Evolutionary conservation across 2,888 invertebrate species (phyloP), one percentile per base, ranked within the genome.

Genomic region (Brachynemurus nebulosus): DNA sequence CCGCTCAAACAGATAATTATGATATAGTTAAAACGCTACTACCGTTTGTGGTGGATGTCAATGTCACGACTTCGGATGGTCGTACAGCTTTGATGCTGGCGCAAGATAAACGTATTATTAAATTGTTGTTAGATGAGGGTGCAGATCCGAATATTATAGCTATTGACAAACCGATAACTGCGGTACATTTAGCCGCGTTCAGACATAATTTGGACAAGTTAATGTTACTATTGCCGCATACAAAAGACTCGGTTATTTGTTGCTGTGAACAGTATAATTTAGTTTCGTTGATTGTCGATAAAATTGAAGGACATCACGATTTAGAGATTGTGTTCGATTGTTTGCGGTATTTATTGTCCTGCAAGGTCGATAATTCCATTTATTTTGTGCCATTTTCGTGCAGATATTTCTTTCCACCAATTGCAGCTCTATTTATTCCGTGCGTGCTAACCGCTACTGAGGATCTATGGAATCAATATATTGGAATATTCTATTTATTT

Each of bases 51-150:
- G 34, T 30, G 8, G 43, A 45, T 18, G 19, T 47, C 7, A 36
- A 47, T 40, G 20, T 12, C 9, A 16, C 12, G 6, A 42, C 45
- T 27, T 40, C 35, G 19, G 45, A 47, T 27, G 45, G 47, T 4
- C 27, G 43, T 11, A 47, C 45, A 11, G 43, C 47, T 2, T 27
- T 47, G 17, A 47, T 47, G 45, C 23, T 45, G 20, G 47, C 47
- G 9, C 42, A 39, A n/a, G 40, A 43, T 45, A 16, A 34, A 9
- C 40, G 43, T 27, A 40, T 47, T 12, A 42, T 42, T 14, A 39
- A 39, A 25, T 27, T 45, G 27, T 34, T 47, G 21, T 16, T 47
- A 14, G 16, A 39, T 30, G 9, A 27, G 16, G 47, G 45, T 3
- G 47, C 47, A 12, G 40, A 47, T 40, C 42, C 42, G 12, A 47